Conservation (phyloP, 2,797 vertebrate species). For the Diceros bicornis region DNA sequence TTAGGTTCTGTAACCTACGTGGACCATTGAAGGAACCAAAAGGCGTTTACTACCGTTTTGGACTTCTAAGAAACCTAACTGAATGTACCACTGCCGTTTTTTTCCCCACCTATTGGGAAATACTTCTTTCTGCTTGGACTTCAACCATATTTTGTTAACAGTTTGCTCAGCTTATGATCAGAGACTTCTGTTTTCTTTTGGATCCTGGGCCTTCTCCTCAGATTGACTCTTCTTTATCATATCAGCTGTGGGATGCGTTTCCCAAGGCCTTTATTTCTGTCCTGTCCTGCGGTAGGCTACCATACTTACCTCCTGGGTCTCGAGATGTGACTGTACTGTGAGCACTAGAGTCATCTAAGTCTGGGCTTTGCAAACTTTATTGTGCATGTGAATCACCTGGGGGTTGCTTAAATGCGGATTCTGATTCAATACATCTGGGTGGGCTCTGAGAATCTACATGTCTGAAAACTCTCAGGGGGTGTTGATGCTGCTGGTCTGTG, state of each 20-base stretch:
- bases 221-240: not conserved
- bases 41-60: not conserved
- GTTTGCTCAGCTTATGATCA: not conserved
- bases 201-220: not conserved
- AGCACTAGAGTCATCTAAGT: too few relatives aligned
- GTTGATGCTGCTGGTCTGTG: not conserved
- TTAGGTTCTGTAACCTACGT: not conserved
- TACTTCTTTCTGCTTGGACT: not conserved
- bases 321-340: not conserved
- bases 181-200: not conserved
- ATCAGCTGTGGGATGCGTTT: not conserved
- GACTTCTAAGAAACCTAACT: not conserved
- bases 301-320: not conserved
- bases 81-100: not conserved
- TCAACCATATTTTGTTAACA: not conserved
- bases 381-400: not conserved
- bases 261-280: not conserved
- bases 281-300: not conserved
- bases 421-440: not conserved
- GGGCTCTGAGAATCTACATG: not conserved
- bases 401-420: not conserved
- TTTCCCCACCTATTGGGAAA: not conserved
- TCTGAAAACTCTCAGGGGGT: not conserved
- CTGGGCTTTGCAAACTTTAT: not conserved
- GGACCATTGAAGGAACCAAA: not conserved